phyloP scores from a whole-genome alignment of 2,113 vertebrate species.

The Nanorana parkeri region DNA sequence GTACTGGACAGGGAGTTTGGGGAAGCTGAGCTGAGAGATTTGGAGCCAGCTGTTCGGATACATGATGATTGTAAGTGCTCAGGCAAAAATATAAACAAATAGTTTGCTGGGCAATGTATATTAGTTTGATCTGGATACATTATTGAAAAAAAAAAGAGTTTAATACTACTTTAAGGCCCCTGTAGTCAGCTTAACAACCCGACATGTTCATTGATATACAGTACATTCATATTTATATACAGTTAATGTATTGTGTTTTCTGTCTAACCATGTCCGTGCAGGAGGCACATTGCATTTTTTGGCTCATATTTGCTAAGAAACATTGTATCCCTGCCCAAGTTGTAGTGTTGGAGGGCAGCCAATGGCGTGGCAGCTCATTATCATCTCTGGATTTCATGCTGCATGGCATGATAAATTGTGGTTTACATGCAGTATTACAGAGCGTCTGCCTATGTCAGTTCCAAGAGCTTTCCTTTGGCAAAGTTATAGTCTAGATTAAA shows the following conservation, averaged over 20 bases:
- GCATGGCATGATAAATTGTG: slow-evolving; percentile 70
- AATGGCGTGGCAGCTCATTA: slow-evolving; percentile 61
- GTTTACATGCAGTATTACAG: slow-evolving; percentile 68
- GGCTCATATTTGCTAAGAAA: slow-evolving; percentile 61
- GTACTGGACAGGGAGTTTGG: too few species aligned
- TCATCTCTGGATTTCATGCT: slow-evolving; percentile 63
- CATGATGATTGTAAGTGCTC: too few species aligned
- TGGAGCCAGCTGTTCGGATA: too few species aligned
- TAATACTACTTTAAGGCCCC: slow-evolving; percentile 53
- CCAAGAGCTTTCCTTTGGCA: slow-evolving; percentile 61
- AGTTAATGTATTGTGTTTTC: slow-evolving; percentile 60
- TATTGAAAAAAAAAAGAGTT: too few species aligned
- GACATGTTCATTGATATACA: background rate
- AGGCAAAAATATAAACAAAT: too few species aligned
- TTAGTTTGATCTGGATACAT: too few species aligned
- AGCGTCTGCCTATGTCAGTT: slow-evolving; percentile 71
- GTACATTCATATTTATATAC: slow-evolving; percentile 43
- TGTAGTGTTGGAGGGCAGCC: slow-evolving; percentile 65
- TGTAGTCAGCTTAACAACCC: slow-evolving; percentile 61
- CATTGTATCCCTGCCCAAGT: slow-evolving; percentile 67
- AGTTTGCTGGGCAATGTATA: too few species aligned
- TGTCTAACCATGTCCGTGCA: slow-evolving; percentile 57
- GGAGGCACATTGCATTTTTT: slow-evolving; percentile 58
- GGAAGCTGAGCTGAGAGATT: too few species aligned
- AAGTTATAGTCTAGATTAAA: slow-evolving; percentile 55